Conservation (phyloP, 1,140 invertebrate genomes). For the Oscheius sp. region DNA sequence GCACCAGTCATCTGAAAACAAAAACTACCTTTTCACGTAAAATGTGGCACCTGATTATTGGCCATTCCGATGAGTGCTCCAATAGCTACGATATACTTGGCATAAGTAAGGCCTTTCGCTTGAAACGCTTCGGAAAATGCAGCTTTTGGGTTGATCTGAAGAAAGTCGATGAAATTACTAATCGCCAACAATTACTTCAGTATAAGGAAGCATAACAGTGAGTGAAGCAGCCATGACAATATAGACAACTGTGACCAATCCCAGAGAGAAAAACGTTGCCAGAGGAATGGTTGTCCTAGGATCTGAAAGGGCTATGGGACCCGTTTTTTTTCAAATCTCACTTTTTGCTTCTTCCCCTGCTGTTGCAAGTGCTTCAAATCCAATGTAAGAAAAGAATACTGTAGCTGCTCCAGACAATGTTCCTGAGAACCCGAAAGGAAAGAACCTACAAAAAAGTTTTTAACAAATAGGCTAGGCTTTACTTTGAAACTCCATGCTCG, state of each 20-base stretch:
- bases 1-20: conserved; percentile 70
- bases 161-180: neutral
- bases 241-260: conserved; percentile 75
- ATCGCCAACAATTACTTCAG: conserved; percentile 1
- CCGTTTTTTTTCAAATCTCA: no score
- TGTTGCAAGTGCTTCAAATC: conserved; percentile 82
- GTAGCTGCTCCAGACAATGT: conserved; percentile 75
- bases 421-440: conserved; percentile 77
- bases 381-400: conserved; percentile 86
- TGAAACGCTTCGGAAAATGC: conserved; percentile 81
- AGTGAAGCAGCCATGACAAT: conserved; percentile 77
- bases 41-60: conserved; percentile 67
- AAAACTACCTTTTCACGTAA: neutral
- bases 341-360: conserved; percentile 65
- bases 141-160: conserved; percentile 70
- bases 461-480: neutral
- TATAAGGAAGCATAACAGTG: conserved; percentile 77
- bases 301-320: no score
- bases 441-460: conserved; percentile 65
- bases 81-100: conserved; percentile 80
- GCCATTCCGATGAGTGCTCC: conserved; percentile 86
- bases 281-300: conserved; percentile 76
- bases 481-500: conserved; percentile 62
- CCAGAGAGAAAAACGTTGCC: conserved; percentile 77
- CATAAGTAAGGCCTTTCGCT: conserved; percentile 69